phyloP scores from a whole-genome alignment of 1,140 invertebrate species.

The Trichonephila clavata region DNA sequence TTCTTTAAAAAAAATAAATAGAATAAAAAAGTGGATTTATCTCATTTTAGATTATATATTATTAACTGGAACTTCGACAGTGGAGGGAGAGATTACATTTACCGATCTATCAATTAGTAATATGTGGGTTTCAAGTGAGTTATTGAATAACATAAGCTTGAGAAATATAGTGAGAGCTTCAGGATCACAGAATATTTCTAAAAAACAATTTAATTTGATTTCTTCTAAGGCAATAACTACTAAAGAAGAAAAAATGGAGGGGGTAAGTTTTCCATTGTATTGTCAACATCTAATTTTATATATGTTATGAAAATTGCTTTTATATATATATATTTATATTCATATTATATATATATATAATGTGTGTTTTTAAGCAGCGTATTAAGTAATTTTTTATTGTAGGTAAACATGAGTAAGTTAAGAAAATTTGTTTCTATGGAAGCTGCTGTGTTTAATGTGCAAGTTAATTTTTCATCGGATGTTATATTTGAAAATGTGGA shows the following conservation, averaged over 20 bases:
- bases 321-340: too few relatives aligned
- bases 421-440: neutral
- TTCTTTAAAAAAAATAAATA: neutral
- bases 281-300: neutral
- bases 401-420: neutral
- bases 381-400: slow-evolving; percentile 3
- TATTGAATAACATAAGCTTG: neutral
- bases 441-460: neutral
- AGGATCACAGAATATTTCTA: neutral
- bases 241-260: neutral
- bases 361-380: neutral
- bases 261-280: neutral
- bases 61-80: neutral
- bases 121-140: neutral
- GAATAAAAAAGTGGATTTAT: too few relatives aligned
- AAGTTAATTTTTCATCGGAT: neutral
- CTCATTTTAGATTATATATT: slow-evolving; percentile 21
- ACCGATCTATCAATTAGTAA: neutral
- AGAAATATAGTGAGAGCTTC: slow-evolving; percentile 3
- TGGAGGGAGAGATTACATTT: neutral
- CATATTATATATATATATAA: too few relatives aligned
- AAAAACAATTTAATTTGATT: neutral
- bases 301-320: neutral
- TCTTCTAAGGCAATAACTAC: neutral
- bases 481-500: neutral